phyloP scores from a whole-genome alignment of 2,888 invertebrate genomes.

The Ganaspis brasiliensis region DNA sequence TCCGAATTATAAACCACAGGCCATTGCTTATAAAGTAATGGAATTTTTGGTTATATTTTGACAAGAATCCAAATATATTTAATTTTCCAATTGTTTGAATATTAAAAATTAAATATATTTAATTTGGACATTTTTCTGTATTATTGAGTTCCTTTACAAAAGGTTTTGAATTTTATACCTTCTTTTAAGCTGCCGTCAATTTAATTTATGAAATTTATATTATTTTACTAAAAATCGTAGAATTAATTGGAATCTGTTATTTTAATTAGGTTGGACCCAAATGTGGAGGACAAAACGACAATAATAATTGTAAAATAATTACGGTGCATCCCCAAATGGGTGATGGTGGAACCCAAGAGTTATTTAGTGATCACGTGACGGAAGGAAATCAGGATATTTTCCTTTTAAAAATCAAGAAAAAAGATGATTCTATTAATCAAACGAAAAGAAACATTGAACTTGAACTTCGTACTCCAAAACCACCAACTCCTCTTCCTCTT shows the following conservation, averaged over 20 bases:
- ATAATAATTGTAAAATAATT: constrained; percentile 69
- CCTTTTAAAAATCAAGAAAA: constrained; percentile 73
- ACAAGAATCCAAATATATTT: too few species aligned
- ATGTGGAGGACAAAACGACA: constrained; percentile 57
- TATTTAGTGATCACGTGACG: constrained; percentile 72
- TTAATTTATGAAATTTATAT: too few species aligned
- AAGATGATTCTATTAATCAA: constrained; percentile 57
- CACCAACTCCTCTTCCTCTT: constrained; percentile 57
- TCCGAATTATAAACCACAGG: constrained; percentile 64
- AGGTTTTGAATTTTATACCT: too few species aligned
- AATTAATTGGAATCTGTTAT: constrained; percentile 21
- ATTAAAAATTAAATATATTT: too few species aligned
- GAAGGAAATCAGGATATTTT: constrained; percentile 72
- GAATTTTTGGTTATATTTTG: constrained; percentile 2
- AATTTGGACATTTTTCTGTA: too few species aligned
- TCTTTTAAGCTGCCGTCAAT: too few species aligned
- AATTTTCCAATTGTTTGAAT: too few species aligned
- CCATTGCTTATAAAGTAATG: constrained; percentile 68
- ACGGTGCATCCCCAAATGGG: constrained; percentile 70
- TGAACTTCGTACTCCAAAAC: constrained; percentile 74
- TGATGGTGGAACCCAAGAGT: constrained; percentile 66
- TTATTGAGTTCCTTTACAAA: too few species aligned
- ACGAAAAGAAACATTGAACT: constrained; percentile 73
- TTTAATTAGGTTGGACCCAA: constrained; percentile 58
- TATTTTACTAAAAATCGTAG: not conserved